A percentile compares a stretch with the other conserved stretches of the same genome.
phyloP scores from a whole-genome alignment of 1,140 invertebrate genomes.

The Cyrtorhinus lividipennis region DNA sequence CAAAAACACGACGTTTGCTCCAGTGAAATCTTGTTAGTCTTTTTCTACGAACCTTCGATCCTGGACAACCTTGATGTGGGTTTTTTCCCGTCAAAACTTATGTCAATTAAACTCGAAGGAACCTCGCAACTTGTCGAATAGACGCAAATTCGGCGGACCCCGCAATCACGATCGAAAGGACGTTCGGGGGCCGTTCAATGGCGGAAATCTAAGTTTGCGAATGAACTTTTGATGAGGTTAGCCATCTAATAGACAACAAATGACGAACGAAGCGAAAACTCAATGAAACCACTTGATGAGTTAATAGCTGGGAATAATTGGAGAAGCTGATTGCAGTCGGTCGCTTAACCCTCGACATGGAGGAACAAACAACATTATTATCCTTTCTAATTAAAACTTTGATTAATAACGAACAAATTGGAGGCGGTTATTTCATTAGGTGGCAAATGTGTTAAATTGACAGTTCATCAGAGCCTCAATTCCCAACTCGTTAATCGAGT shows the following conservation, averaged over 20 bases:
- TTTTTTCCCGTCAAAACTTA: too few species aligned
- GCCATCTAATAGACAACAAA: not conserved
- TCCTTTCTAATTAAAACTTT: slow-evolving; percentile 21
- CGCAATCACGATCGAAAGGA: too few species aligned
- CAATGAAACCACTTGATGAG: slow-evolving; percentile 1
- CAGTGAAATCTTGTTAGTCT: too few species aligned
- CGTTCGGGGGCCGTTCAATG: too few species aligned
- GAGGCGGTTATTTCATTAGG: slow-evolving; percentile 20
- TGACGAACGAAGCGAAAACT: not conserved
- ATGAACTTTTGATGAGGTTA: not conserved
- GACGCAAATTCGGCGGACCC: too few species aligned
- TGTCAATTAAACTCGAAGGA: too few species aligned
- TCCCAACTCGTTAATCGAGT: slow-evolving; percentile 16
- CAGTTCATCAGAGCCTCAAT: slow-evolving; percentile 17
- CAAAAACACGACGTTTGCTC: too few species aligned
- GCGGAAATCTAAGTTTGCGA: too few species aligned
- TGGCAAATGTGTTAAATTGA: slow-evolving; percentile 18
- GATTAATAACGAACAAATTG: slow-evolving; percentile 22
- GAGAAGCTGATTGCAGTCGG: slow-evolving; percentile 2
- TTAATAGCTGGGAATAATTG: slow-evolving; percentile 4
- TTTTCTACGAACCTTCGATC: too few species aligned
- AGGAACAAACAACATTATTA: slow-evolving; percentile 6
- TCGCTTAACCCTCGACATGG: not conserved
- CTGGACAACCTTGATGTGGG: too few species aligned
- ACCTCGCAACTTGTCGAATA: too few species aligned